These are phyloP conservation scores for Nomada fabriciana DNA, from an alignment of 2,888 invertebrate genomes.

Conservation along the genomic window DNA sequence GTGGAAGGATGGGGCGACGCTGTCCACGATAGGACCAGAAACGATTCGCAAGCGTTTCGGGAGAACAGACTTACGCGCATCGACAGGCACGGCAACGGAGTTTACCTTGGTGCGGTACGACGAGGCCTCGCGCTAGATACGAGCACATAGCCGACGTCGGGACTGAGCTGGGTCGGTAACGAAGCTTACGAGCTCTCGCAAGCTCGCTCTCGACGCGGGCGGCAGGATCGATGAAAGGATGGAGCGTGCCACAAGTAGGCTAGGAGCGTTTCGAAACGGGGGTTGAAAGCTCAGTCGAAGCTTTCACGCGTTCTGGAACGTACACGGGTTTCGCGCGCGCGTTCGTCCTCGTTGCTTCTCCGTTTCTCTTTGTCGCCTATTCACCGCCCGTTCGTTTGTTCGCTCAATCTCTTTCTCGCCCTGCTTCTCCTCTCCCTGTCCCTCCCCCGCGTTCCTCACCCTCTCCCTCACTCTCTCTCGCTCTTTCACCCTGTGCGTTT, in stretches of 20 bases:
- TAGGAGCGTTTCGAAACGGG: slow-evolving; percentile 68
- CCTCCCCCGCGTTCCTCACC: too few species aligned
- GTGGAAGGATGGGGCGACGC: too few species aligned
- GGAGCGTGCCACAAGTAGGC: slow-evolving; percentile 58
- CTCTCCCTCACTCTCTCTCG: background rate
- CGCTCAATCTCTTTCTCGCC: slow-evolving; percentile 5
- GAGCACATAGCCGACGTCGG: background rate
- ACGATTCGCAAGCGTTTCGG: too few species aligned
- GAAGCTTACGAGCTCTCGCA: slow-evolving; percentile 48
- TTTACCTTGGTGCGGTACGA: too few species aligned
- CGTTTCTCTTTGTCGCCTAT: background rate
- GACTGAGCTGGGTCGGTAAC: slow-evolving; percentile 49
- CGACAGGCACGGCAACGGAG: too few species aligned
- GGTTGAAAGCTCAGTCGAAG: slow-evolving; percentile 82
- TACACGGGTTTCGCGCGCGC: slow-evolving; percentile 71
- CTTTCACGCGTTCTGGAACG: slow-evolving; percentile 79
- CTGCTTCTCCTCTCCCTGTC: too few species aligned
- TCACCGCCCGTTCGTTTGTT: background rate
- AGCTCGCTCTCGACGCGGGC: slow-evolving; percentile 41
- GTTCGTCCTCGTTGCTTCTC: slow-evolving; percentile 46
- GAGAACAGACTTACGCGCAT: too few species aligned
- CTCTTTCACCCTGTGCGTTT: background rate
- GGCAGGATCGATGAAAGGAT: slow-evolving; percentile 63
- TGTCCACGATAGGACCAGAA: too few species aligned
- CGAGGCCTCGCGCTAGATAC: too few species aligned